Base-by-base conservation (phyloP, 1,140 invertebrate genomes). In the Drosophila ercepeae region DNA sequence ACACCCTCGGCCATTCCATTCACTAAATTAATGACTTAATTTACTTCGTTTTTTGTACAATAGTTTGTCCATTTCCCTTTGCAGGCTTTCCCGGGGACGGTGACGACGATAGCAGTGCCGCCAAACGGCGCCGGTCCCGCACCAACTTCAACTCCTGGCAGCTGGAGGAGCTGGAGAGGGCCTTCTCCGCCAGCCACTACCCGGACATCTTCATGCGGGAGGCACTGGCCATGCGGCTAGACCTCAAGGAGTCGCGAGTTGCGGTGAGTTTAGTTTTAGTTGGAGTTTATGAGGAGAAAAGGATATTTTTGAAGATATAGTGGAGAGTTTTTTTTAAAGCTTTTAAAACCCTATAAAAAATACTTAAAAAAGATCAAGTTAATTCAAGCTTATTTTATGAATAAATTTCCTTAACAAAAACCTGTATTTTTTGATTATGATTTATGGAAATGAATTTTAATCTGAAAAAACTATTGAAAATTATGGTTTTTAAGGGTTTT, bases 121-220 rank as follows among this genome's bases (percentile, higher is more conserved):
- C 90, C 1, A 97, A 97, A 90, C 92, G 98, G 50, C 93, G 98
- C 55, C 94, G 99, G 64, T 99, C 98, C 39, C 92, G 98, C 75
- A 99, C 99, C 36, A 99, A 99, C 93, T 99, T 99, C 93, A 99
- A 97, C 92, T 98, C 97, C 64, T 99, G 98, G 98, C 99, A 99
- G 93, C 93, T 99, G 90, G 98, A 99, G 89, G 98, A 99, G 92
- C 93, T 99, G 91, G 99, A 99, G 92, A 93, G 97, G 71, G 98
- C 98, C 2, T 99, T 99, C 93, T 93, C 98, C 51, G 95, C 97
- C 60, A 97, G 96, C 74, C 99, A 99, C 92, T 99, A 99, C 93
- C 98, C 98, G 5, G 98, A 99, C 92, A 97, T 99, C 54, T 99
- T 99, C 93, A 99, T 99, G 98, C 94, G 98, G 72, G 98, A 99